phyloP scores from a whole-genome alignment of 2,113 vertebrate species.

The Sorex araneus region DNA sequence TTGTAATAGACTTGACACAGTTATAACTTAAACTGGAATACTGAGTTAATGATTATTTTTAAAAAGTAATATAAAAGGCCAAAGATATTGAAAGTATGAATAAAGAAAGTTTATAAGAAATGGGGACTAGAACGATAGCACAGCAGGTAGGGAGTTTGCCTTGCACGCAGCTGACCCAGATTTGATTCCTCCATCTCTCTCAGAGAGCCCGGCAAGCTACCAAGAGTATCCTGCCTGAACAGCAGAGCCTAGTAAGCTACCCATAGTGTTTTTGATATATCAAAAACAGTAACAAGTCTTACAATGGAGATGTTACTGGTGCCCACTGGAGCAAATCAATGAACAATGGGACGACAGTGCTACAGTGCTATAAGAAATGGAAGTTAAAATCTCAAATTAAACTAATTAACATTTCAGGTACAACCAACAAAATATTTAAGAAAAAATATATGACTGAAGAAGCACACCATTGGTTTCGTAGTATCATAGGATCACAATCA shows the following conservation, averaged over 20 bases:
- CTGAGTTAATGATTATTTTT: not conserved
- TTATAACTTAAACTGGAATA: not conserved
- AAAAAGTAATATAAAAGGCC: not conserved
- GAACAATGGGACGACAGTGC: too few species aligned
- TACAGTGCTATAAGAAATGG: not conserved
- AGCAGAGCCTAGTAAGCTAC: too few species aligned
- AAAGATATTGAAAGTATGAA: not conserved
- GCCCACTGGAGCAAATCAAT: too few species aligned
- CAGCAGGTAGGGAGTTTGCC: too few species aligned
- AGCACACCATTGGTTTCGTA: not conserved
- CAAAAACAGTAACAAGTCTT: too few species aligned
- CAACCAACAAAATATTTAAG: not conserved
- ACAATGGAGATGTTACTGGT: too few species aligned
- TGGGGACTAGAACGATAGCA: too few species aligned
- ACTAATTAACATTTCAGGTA: not conserved
- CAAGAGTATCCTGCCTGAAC: too few species aligned
- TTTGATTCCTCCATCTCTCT: too few species aligned
- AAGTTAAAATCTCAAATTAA: slow-evolving; percentile 7
- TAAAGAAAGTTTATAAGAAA: not conserved
- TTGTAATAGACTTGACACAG: not conserved
- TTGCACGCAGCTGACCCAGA: too few species aligned
- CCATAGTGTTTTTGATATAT: too few species aligned
- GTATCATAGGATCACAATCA: not conserved
- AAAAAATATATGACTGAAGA: slow-evolving; percentile 28
- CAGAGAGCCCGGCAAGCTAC: too few species aligned